These are phyloP conservation scores for Himalopsyche phryganea DNA, from an alignment of 1,140 invertebrate species.

Conservation along the genomic window DNA sequence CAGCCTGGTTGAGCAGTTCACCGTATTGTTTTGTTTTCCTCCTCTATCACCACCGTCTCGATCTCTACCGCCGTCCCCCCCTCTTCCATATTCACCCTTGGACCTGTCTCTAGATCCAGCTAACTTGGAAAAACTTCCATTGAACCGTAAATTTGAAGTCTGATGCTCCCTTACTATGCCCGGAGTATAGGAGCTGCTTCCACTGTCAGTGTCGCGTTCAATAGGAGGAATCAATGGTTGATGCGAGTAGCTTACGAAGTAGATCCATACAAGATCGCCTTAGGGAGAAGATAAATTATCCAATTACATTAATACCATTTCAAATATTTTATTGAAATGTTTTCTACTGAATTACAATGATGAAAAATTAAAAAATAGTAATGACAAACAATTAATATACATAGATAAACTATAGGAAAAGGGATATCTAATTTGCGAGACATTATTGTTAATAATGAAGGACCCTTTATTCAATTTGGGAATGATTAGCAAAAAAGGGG, in stretches of 20 bases:
- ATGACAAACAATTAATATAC: too few species aligned
- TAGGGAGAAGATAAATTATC: neutral
- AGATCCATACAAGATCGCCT: conserved; percentile 81
- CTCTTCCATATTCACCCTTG: conserved; percentile 26
- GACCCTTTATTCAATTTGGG: too few species aligned
- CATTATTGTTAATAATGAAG: too few species aligned
- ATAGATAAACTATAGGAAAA: too few species aligned
- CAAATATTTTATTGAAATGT: too few species aligned
- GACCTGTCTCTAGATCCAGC: conserved; percentile 10
- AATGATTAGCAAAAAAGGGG: too few species aligned
- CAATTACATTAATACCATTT: too few species aligned
- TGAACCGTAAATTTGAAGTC: neutral
- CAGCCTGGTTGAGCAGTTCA: conserved; percentile 56
- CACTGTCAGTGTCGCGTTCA: conserved; percentile 39
- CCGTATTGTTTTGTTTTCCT: conserved; percentile 26
- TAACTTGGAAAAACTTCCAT: neutral
- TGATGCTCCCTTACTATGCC: too few species aligned
- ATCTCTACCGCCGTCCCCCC: conserved; percentile 20
- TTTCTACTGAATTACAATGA: too few species aligned
- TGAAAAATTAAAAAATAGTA: too few species aligned
- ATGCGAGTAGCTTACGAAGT: conserved; percentile 79
- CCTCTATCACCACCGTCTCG: conserved; percentile 1
- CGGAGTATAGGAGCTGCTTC: too few species aligned
- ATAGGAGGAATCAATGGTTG: conserved; percentile 59
- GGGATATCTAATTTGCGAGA: too few species aligned